These are phyloP conservation scores for Sarcophilus harrisii DNA, from an alignment of 2,797 vertebrate genomes.

Conservation along the genomic window DNA sequence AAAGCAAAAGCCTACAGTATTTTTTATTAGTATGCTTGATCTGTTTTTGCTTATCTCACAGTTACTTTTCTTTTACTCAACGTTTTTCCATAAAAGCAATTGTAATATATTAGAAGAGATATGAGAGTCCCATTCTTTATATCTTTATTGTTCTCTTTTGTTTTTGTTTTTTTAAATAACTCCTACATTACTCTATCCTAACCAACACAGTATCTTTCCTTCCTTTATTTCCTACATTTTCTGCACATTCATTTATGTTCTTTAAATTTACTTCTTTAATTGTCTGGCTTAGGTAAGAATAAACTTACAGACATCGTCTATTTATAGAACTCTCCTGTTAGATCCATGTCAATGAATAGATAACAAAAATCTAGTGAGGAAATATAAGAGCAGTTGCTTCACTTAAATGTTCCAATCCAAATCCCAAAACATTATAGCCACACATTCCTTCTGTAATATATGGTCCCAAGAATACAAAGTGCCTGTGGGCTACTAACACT, in stretches of 20 bases:
- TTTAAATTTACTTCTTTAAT: not conserved
- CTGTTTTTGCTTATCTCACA: no score
- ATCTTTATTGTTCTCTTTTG: no score
- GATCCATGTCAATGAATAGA: not conserved
- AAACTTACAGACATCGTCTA: not conserved
- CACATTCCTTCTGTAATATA: not conserved
- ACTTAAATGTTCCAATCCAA: not conserved
- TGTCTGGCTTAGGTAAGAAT: not conserved
- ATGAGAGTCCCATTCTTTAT: no score
- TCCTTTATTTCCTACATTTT: not conserved
- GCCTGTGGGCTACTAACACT: not conserved
- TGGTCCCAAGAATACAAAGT: not conserved
- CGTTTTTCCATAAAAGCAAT: no score
- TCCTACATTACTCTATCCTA: no score
- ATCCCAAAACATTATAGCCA: not conserved
- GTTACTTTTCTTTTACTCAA: not conserved
- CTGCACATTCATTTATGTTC: not conserved
- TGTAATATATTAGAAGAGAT: no score
- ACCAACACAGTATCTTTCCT: not conserved
- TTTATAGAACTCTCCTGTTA: not conserved
- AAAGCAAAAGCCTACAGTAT: not conserved
- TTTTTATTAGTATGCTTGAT: not conserved
- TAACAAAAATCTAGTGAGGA: not conserved
- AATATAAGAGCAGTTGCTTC: not conserved
- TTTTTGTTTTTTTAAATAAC: no score